Evolutionary conservation across 2,888 invertebrate genomes (phyloP), one percentile per base, ranked within the genome.

Genomic region (Athalia circularis): DNA sequence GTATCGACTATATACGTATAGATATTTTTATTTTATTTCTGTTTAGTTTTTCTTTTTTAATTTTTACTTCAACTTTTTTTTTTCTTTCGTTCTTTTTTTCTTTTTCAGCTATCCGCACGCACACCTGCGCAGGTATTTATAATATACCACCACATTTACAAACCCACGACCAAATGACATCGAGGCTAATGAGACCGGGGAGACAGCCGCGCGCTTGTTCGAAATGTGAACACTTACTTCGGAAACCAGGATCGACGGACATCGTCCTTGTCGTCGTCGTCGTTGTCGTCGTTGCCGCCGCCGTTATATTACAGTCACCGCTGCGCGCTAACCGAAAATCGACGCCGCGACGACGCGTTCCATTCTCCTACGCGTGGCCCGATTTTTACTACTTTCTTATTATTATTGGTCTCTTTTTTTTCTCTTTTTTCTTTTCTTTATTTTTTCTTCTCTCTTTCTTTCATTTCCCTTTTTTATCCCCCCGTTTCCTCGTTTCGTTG

Each of bases 211-310:
- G 13, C 61, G 61, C 13, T 7, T 61, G 8, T 54, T 54, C n/a
- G 54, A 29, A 29, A 29, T 29, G 29, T 29, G 29, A 29, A 29
- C 29, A 29, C 29, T 29, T 29, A 29, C 29, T 29, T 29, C 29
- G 29, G 29, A 87, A 87, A 86, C 86, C 84, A 84, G 82, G 82
- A 81, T 80, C 83, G 80, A 80, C 80, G 80, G 78, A 80, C 82
- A 83, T 78, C 83, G 83, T 84, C 84, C 83, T 84, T 83, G 85
- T 85, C 83, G 84, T 84, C 84, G 85, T 83, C 80, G 72, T 67
- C 67, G 67, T 43, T 29, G 29, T 29, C 29, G 29, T 29, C 29
- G 29, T 29, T 29, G 29, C 29, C 29, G 29, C 29, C 29, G 29
- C 29, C 29, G 29, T 29, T 29, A 29, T 29, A 29, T 29, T 29